Percentiles rank a stretch among this genome's conserved stretches.
These are phyloP conservation scores for Teleiodes luculella DNA, from an alignment of 2,888 invertebrate genomes.

Conservation along the genomic window DNA sequence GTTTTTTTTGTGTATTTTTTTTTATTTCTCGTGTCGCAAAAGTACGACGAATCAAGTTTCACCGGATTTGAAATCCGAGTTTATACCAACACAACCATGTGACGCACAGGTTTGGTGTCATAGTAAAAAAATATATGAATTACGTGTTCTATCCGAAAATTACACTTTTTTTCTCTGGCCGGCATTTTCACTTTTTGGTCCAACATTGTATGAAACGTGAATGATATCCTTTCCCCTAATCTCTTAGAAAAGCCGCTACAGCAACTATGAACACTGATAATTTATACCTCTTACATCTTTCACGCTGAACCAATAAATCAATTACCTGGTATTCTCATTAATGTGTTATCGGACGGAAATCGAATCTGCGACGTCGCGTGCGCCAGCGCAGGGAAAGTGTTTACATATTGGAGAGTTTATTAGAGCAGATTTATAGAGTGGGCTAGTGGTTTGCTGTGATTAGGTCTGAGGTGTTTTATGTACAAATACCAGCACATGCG, in stretches of 20 bases:
- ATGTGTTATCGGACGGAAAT: slow-evolving; percentile 63
- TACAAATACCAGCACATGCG: too few species aligned
- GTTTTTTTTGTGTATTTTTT: too few species aligned
- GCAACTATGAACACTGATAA: slow-evolving; percentile 18
- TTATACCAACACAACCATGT: too few species aligned
- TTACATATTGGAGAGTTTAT: slow-evolving; percentile 24
- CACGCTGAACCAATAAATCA: slow-evolving; percentile 54
- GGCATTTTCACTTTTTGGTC: not conserved
- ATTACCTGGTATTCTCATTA: slow-evolving; percentile 69
- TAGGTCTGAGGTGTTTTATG: not conserved
- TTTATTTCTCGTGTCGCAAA: too few species aligned
- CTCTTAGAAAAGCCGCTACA: slow-evolving; percentile 9
- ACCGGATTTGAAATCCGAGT: too few species aligned
- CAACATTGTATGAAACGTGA: too few species aligned
- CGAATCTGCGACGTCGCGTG: slow-evolving; percentile 63
- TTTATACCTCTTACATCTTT: slow-evolving; percentile 20
- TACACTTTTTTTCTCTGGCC: too few species aligned
- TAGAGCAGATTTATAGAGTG: slow-evolving; percentile 12
- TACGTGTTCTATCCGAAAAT: too few species aligned
- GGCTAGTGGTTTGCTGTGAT: slow-evolving; percentile 20
- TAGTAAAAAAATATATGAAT: too few species aligned
- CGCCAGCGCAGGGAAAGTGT: slow-evolving; percentile 66
- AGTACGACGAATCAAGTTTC: too few species aligned
- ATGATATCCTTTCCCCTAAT: not conserved
- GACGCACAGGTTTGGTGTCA: too few species aligned